Base-by-base conservation (phyloP, 2,113 vertebrate species). In the Orycteropus afer region DNA sequence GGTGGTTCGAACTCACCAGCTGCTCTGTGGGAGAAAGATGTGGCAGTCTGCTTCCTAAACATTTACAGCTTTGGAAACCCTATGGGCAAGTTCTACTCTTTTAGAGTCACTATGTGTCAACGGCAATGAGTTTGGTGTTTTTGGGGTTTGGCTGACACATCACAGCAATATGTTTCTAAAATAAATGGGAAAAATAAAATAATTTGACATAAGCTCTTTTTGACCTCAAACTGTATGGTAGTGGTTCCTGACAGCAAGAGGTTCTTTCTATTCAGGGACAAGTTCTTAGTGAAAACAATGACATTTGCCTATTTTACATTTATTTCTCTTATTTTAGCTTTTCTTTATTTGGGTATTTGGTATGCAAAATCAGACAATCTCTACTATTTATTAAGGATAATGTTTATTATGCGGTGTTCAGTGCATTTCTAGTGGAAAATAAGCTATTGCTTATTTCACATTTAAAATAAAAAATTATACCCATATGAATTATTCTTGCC, bases 391-490 rank as follows among this genome's bases (percentile, higher is more conserved):
- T 23, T 12, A 23, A 78, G 20, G 53, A n/a, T 18, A 45, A 7
- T 45, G 67, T 87, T 71, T 80, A 47, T 71, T 80, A 47, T 55
- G 63, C 81, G 53, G 34, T 85, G 8, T 57, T 87, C 74, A 80
- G 20, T 69, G 47, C 27, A 53, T 79, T 94, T 89, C 63, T 85
- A 90, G 57, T 29, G 77, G 40, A 77, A 95, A 94, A 92, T 14
- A 78, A 86, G 79, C 71, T 59, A 22, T n/a, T 90, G 51, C 59
- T 37, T 78, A 69, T 34, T 96, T 67, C 51, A 82, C 37, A 89
- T 63, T 96, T 49, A 76, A 96, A 96, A 86, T 82, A 80, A 53
- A 95, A 86, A 89, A 86, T 73, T 65, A 76, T 67, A 67, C 47
- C 55, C 49, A 49, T 67, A 51, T 69, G 29, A 95, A 95, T 63